Conservation (phyloP, 1,140 invertebrate genomes). For the Antheraea mylitta region DNA sequence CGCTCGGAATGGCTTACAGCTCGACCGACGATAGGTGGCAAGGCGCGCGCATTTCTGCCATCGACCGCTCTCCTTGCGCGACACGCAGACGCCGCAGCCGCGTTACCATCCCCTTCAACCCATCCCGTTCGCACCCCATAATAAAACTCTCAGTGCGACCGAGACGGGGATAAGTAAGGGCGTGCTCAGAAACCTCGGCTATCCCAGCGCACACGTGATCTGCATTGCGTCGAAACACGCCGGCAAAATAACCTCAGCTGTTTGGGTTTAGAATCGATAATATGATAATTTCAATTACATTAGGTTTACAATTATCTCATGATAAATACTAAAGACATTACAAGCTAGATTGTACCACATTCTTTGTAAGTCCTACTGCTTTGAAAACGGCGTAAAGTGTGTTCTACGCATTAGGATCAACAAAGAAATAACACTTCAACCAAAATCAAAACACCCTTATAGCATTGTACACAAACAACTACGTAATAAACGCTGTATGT, state of each 20-base stretch:
- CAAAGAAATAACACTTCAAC: too few relatives aligned
- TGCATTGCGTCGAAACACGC: conserved; percentile 76
- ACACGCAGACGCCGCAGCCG: conserved; percentile 63
- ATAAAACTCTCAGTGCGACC: conserved; percentile 14
- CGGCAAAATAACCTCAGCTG: conserved; percentile 71
- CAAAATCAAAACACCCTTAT: too few relatives aligned
- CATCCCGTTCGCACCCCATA: conserved; percentile 30
- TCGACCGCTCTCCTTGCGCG: conserved; percentile 59
- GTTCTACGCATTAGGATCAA: too few relatives aligned
- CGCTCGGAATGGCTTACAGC: conserved; percentile 56
- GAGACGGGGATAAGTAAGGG: conserved; percentile 40
- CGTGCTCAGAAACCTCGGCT: conserved; percentile 50
- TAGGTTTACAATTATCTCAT: neutral
- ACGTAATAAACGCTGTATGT: too few relatives aligned
- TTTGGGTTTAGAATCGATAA: conserved; percentile 54
- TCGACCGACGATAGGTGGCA: conserved; percentile 28
- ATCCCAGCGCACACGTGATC: conserved; percentile 70
- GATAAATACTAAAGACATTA: neutral
- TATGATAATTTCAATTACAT: conserved; percentile 34
- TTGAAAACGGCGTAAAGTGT: too few relatives aligned
- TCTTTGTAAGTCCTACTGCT: too few relatives aligned
- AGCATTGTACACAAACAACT: too few relatives aligned
- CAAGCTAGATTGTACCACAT: too few relatives aligned
- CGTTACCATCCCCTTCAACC: conserved; percentile 37
- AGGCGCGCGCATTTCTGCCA: conserved; percentile 50